Evolutionary conservation across 2,888 invertebrate genomes (phyloP).

Genomic region (Nebria salina): DNA sequence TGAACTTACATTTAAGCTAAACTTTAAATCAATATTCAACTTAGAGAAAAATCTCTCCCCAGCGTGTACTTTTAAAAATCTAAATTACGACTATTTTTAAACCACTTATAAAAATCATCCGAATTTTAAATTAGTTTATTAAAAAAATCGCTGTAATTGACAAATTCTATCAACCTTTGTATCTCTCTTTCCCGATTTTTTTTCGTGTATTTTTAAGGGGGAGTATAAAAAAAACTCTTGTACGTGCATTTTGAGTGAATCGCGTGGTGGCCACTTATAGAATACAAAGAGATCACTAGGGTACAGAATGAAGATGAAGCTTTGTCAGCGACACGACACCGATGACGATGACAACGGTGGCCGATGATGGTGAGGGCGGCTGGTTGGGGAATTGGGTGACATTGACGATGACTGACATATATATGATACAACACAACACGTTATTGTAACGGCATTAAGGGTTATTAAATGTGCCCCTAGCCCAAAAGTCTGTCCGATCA

Average conservation of each 20-base stretch:
- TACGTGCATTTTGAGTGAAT: not conserved
- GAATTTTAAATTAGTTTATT: not conserved
- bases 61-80: too few relatives aligned
- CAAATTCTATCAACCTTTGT: not conserved
- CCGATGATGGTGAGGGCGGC: not conserved
- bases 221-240: not conserved
- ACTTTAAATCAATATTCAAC: not conserved
- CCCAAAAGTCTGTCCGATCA: not conserved
- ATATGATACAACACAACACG: constrained; percentile 1
- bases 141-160: not conserved
- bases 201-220: not conserved
- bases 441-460: not conserved
- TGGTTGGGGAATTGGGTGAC: not conserved
- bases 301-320: constrained; percentile 1
- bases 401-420: not conserved
- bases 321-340: not conserved
- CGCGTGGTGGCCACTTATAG: not conserved
- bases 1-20: not conserved
- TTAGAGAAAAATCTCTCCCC: too few relatives aligned
- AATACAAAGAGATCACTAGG: not conserved
- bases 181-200: not conserved
- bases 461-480: not conserved
- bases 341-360: not conserved
- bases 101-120: not conserved
- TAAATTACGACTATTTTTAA: not conserved